Percentiles rank a stretch among this genome's conserved stretches.
Evolutionary conservation across 2,888 invertebrate genomes (phyloP).

Genomic region (Xestia ashworthii): DNA sequence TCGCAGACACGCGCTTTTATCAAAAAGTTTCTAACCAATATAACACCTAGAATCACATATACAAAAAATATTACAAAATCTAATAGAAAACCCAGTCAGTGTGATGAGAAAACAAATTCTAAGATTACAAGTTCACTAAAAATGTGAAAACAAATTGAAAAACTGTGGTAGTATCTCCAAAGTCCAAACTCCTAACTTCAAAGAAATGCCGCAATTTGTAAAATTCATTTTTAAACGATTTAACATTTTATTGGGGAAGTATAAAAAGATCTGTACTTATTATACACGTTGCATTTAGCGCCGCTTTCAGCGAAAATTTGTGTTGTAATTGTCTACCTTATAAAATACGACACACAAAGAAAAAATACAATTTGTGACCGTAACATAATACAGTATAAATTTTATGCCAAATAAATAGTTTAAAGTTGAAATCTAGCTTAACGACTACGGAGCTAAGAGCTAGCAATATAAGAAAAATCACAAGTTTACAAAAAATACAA

Average conservation of each 20-base stretch:
- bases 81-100: constrained; percentile 53
- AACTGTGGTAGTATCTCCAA: constrained; percentile 65
- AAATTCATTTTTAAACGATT: constrained; percentile 53
- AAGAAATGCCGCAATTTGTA: constrained; percentile 53
- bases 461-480: constrained; percentile 89
- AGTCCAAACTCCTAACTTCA: constrained; percentile 46
- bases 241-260: constrained; percentile 46
- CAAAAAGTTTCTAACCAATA: constrained; percentile 73
- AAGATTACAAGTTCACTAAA: constrained; percentile 42
- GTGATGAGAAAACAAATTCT: constrained; percentile 47
- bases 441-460: constrained; percentile 86
- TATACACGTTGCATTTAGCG: constrained; percentile 61
- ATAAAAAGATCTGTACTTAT: constrained; percentile 63
- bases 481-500: constrained; percentile 81
- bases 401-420: constrained; percentile 83
- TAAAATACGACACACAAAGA: constrained; percentile 60
- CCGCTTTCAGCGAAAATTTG: constrained; percentile 36
- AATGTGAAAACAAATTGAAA: constrained; percentile 52
- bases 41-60: constrained; percentile 77
- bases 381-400: constrained; percentile 74
- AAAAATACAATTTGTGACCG: constrained; percentile 81
- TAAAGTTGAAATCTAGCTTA: constrained; percentile 86
- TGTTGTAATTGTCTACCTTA: constrained; percentile 53
- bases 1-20: constrained; percentile 29
- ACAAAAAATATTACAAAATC: constrained; percentile 55